These are phyloP conservation scores for Miltochrista miniata DNA, from an alignment of 2,888 invertebrate species.

Conservation along the genomic window DNA sequence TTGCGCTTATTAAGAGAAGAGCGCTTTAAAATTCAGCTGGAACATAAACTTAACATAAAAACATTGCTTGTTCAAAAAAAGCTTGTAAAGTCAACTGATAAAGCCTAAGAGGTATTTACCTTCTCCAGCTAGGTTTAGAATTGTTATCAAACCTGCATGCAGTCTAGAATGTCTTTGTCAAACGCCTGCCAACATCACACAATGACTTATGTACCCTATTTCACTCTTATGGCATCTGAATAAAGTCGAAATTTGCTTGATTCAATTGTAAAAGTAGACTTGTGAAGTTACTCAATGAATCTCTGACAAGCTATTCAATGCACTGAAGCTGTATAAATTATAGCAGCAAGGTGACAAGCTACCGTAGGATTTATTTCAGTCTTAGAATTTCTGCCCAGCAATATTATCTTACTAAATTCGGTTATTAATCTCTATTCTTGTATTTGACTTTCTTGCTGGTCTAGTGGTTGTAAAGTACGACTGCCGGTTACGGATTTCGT, in stretches of 20 bases:
- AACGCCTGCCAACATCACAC: slow-evolving; percentile 22
- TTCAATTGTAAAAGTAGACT: neutral
- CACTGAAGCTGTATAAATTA: slow-evolving; percentile 12
- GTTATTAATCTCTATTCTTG: no score
- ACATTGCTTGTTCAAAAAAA: neutral
- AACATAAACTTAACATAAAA: neutral
- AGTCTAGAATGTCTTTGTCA: slow-evolving; percentile 37
- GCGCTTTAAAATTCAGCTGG: no score
- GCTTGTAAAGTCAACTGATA: neutral
- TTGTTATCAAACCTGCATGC: slow-evolving; percentile 17
- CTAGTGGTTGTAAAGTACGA: no score
- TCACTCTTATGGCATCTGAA: neutral
- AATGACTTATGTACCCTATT: neutral
- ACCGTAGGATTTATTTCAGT: slow-evolving; percentile 5
- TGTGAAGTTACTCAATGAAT: slow-evolving; percentile 8
- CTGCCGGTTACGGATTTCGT: no score
- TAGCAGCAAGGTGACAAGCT: slow-evolving; percentile 3
- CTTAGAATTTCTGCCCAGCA: neutral
- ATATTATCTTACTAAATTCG: no score
- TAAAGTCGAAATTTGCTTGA: neutral
- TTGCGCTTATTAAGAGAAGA: no score
- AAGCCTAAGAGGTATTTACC: neutral
- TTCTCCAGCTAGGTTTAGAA: neutral
- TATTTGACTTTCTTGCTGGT: no score
- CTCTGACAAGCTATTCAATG: slow-evolving; percentile 11